Evolutionary conservation across 1,140 invertebrate genomes (phyloP).

Genomic region (Drosophila miranda): DNA sequence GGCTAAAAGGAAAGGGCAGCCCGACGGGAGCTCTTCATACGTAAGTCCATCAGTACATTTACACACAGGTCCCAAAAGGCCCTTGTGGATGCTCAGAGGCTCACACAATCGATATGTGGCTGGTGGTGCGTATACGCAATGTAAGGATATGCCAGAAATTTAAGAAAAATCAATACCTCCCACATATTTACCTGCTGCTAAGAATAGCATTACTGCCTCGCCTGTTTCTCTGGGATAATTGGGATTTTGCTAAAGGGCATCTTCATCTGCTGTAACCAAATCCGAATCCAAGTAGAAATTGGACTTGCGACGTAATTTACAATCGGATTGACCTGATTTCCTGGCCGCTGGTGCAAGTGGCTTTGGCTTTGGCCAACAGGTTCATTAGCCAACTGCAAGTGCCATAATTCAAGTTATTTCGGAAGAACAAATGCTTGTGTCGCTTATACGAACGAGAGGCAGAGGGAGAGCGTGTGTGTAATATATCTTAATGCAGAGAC

Average conservation of each 20-base stretch:
- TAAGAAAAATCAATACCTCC: constrained; percentile 44
- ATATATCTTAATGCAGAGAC: constrained; percentile 65
- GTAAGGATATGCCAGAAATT: constrained; percentile 14
- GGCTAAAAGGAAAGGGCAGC: constrained; percentile 18
- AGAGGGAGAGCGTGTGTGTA: constrained; percentile 32
- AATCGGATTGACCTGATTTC: constrained; percentile 62
- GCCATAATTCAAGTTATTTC: constrained; percentile 67
- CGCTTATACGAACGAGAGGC: no score
- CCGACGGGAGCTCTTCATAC: constrained; percentile 46
- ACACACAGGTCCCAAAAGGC: constrained; percentile 38
- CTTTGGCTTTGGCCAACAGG: constrained; percentile 23
- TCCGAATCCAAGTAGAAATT: constrained; percentile 25
- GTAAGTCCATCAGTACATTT: constrained; percentile 62
- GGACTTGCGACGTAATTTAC: constrained; percentile 60
- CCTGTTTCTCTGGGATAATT: constrained; percentile 18
- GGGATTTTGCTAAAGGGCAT: constrained; percentile 15
- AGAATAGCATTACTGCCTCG: constrained; percentile 20
- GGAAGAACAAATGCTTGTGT: constrained; percentile 73
- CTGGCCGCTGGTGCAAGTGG: constrained; percentile 8
- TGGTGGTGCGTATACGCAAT: constrained; percentile 33
- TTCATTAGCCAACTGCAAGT: constrained; percentile 62
- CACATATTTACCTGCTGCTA: constrained; percentile 6
- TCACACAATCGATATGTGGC: constrained; percentile 29
- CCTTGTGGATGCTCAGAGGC: constrained; percentile 25
- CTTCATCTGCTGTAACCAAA: background rate